Base-by-base conservation (phyloP, 2,113 vertebrate species). In the Oreochromis niloticus region DNA sequence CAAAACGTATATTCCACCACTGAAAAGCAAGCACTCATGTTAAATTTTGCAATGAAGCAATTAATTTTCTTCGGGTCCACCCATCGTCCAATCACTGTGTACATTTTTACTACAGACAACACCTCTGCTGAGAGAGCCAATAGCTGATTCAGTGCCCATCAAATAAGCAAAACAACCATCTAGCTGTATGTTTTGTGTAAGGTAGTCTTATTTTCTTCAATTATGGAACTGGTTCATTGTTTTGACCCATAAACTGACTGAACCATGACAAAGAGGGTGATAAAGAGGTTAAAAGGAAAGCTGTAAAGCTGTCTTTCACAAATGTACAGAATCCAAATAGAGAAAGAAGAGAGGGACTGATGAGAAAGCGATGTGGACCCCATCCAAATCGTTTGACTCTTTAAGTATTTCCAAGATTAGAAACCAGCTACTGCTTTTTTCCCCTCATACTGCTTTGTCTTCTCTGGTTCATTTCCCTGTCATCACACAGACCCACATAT, bases 351-450 rank as follows among this genome's bases (percentile, higher is more conserved):
- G 50, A 8, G 55, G 32, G 39, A 73, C 39, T 22, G 80, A 88
- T 68, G 87, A 83, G 50, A 56, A 36, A 87, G 79, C 6, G 6
- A 88, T 48, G 68, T 91, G 90, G 80, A 91, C 79, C 12, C 12
- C 27, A 63, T 88, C 89, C 93, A 87, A 91, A 84, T 78, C 24
- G 56, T 87, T 84, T 30, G 83, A 87, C 75, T 85, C 80, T 87
- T 63, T 66, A 91, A 92, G 85, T 90, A 84, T 92, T 91, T 94
- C 90, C 80, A 92, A 88, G 86, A 88, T 93, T 91, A 91, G 89
- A 92, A 88, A 82, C 50, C 59, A 68, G 80, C 66, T 61, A 79
- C 81, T 89, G 85, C 86, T 48, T 59, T 86, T 84, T 80, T 84
- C 24, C 56, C 43, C 63, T 85, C 86, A 80, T 75, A 90, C 80